Conservation (phyloP, 2,797 vertebrate genomes). For the Botia kubotai region DNA sequence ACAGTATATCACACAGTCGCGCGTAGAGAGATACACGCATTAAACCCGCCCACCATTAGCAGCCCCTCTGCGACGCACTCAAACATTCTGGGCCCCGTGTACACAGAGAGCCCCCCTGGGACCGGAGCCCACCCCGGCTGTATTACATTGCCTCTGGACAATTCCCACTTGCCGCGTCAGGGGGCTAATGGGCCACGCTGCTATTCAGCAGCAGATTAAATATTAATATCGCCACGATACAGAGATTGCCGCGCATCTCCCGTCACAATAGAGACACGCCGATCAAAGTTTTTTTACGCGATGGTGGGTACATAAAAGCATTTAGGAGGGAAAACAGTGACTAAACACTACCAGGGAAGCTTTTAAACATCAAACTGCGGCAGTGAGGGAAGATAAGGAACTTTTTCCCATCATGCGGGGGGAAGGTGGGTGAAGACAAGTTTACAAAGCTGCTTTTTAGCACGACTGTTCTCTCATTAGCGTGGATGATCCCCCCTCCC, state of each 20-base stretch:
- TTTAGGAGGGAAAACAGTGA: conserved; percentile 79
- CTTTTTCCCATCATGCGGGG: conserved; percentile 64
- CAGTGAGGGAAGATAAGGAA: conserved; percentile 66
- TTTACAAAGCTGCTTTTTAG: conserved; percentile 77
- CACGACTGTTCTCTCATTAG: conserved; percentile 78
- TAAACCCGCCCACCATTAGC: conserved; percentile 27
- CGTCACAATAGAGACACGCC: conserved; percentile 80
- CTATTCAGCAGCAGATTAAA: conserved; percentile 86
- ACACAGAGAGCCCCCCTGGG: conserved; percentile 70
- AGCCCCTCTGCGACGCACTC: conserved; percentile 48
- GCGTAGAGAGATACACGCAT: not conserved
- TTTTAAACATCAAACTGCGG: conserved; percentile 74
- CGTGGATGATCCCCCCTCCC: conserved; percentile 64
- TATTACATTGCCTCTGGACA: conserved; percentile 85
- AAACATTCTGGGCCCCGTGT: conserved; percentile 53
- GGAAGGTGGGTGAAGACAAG: conserved; percentile 61
- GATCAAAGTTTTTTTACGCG: conserved; percentile 78
- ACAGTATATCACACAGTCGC: conserved; percentile 34
- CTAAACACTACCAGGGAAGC: conserved; percentile 75
- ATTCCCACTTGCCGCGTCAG: conserved; percentile 83
- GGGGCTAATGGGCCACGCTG: conserved; percentile 82
- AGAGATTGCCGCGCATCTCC: conserved; percentile 83
- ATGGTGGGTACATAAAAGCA: conserved; percentile 77
- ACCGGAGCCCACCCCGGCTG: conserved; percentile 78
- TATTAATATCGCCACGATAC: conserved; percentile 85